A percentile compares a stretch with the other conserved stretches of the same genome.
Evolutionary conservation across 1,140 invertebrate species (phyloP).

Genomic region (Bombus difficillimus): DNA sequence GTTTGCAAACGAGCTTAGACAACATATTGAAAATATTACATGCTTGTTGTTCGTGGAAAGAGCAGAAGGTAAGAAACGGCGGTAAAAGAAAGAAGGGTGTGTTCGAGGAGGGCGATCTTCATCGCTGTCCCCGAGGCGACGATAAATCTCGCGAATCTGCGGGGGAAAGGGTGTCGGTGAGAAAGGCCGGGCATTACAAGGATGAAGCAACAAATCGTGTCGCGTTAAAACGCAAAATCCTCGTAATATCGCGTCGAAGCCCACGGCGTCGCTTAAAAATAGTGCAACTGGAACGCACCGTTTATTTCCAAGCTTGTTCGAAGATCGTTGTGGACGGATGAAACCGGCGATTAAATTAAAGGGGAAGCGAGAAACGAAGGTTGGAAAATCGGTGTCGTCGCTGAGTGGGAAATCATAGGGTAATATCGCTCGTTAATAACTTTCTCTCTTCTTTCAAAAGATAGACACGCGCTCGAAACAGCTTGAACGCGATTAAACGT

Average conservation of each 20-base stretch:
- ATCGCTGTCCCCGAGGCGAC: too few species aligned
- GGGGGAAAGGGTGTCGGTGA: too few species aligned
- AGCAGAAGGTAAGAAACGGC: neutral
- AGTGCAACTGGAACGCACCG: neutral
- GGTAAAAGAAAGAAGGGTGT: neutral
- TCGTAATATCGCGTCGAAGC: conserved; percentile 14
- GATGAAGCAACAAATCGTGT: neutral
- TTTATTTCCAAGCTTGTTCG: conserved; percentile 4
- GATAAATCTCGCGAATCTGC: conserved; percentile 19
- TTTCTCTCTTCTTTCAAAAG: conserved; percentile 10
- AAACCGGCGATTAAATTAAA: conserved; percentile 35
- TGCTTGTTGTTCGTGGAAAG: neutral
- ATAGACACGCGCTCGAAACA: neutral
- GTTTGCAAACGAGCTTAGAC: neutral
- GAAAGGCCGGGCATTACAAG: neutral
- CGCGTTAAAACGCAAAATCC: conserved; percentile 38
- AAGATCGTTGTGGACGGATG: neutral
- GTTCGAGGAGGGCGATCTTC: neutral
- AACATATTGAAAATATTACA: neutral
- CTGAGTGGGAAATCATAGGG: neutral
- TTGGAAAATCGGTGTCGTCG: neutral
- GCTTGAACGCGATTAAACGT: conserved; percentile 21
- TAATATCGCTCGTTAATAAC: conserved; percentile 50
- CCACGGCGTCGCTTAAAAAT: conserved; percentile 22
- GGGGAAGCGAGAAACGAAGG: too few species aligned